phyloP scores from a whole-genome alignment of 2,113 vertebrate species.

The Boulengeromyrus knoepffleri region DNA sequence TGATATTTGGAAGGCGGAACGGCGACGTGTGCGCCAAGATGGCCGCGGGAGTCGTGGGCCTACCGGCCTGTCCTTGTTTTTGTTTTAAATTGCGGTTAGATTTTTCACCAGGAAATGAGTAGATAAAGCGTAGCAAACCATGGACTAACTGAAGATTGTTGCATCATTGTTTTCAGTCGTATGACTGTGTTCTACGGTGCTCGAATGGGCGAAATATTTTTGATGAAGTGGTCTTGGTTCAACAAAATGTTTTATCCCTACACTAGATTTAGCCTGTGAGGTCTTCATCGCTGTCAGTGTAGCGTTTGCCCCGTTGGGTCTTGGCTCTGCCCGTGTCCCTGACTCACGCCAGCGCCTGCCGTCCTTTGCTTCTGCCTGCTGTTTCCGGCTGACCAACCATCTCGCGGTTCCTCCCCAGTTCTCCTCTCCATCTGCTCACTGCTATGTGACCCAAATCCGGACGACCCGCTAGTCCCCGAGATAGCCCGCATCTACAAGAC shows the following conservation, averaged over 20 bases:
- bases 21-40: not conserved
- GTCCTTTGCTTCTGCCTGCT: not conserved
- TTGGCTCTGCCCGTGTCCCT: not conserved
- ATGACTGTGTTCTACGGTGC: not conserved
- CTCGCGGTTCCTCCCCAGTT: constrained; percentile 52
- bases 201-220: not conserved
- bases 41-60: not conserved
- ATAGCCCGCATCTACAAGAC: constrained; percentile 86
- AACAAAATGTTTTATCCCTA: not conserved
- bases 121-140: not conserved
- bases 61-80: not conserved
- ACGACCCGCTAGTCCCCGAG: constrained; percentile 83
- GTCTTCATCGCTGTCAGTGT: not conserved
- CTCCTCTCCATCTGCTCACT: constrained; percentile 85
- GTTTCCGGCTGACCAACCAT: not conserved
- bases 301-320: not conserved
- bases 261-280: not conserved
- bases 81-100: not conserved
- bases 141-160: not conserved
- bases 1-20: not conserved
- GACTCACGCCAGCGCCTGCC: not conserved
- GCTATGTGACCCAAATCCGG: constrained; percentile 83
- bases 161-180: not conserved
- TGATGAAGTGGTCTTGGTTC: not conserved
- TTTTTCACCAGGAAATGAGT: not conserved